Percentiles rank a stretch among this genome's conserved stretches.
Conservation (phyloP, 2,113 vertebrate genomes). For the Helogale parvula region DNA sequence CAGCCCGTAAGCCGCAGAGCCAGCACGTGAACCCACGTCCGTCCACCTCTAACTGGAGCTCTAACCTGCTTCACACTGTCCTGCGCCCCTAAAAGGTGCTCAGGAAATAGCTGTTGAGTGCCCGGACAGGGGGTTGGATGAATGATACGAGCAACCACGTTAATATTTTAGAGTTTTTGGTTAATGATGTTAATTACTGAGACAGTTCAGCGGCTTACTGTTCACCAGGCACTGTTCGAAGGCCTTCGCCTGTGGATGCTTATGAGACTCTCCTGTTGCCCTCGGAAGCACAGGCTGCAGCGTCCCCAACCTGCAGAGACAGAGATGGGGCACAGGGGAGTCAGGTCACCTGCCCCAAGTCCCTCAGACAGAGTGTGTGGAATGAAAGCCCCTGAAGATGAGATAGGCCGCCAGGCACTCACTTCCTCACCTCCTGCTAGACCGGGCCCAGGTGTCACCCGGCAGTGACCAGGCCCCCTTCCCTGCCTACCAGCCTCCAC, state of each 20-base stretch:
- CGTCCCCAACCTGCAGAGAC: background rate
- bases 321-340: background rate
- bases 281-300: rapidly evolving
- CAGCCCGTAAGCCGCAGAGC: background rate
- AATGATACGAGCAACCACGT: background rate
- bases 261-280: no score
- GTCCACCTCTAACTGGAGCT: background rate
- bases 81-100: background rate
- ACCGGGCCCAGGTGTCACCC: background rate
- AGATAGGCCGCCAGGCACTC: background rate
- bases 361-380: background rate
- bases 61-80: background rate
- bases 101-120: background rate
- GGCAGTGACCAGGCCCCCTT: background rate
- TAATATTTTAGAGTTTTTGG: background rate
- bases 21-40: rapidly evolving
- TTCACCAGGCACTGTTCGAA: background rate
- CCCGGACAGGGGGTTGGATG: no score
- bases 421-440: background rate
- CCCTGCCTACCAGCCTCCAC: background rate
- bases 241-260: background rate
- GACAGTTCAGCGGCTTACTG: background rate
- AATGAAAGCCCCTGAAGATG: background rate
- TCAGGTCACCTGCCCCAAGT: background rate
- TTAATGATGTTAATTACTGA: background rate